Base-by-base conservation (phyloP, 2,113 vertebrate species). In the Python bivittatus region DNA sequence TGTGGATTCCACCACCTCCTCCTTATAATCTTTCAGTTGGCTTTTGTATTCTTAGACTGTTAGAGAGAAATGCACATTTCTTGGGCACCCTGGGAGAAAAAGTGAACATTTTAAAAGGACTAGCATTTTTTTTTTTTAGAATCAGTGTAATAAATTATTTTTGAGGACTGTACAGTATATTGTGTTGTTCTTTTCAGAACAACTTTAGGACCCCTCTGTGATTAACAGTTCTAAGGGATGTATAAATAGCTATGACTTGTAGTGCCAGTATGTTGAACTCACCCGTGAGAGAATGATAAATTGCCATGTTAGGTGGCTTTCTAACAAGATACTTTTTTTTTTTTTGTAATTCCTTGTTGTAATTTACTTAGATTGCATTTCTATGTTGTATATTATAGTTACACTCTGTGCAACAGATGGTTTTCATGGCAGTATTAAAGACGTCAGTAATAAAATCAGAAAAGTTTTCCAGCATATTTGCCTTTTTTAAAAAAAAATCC, bases 121-220 rank as follows among this genome's bases (percentile, higher is more conserved):
- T 98, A 97, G 98, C 97, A 97, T 97, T 97, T 98, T 33, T 98
- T 33, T 98, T 98, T 98, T 98, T 56, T 98, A 99, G 98, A 99
- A 98, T 98, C 97, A 97, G 98, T 98, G 98, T 98, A 98, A 98
- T 98, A 98, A 99, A 99, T 99, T 99, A 99, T 99, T 99, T 99
- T 99, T 98, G 98, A 99, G 99, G 98, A 98, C 95, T 99, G 98
- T 99, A 99, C 97, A 99, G 98, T 99, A 99, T 96, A 98, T 98
- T 99, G 98, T 98, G 97, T 97, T 94, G 98, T 98, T 98, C 98
- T 98, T 99, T 99, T 97, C 98, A 99, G 98, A 97, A 98, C 98
- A 98, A 98, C 98, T 98, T 98, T 98, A 98, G 98, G 15, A 96
- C 11, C 97, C 95, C 98, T 98, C 94, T 98, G 96, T 98, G 98